phyloP scores from a whole-genome alignment of 2,797 vertebrate genomes.

The Discoglossus pictus region DNA sequence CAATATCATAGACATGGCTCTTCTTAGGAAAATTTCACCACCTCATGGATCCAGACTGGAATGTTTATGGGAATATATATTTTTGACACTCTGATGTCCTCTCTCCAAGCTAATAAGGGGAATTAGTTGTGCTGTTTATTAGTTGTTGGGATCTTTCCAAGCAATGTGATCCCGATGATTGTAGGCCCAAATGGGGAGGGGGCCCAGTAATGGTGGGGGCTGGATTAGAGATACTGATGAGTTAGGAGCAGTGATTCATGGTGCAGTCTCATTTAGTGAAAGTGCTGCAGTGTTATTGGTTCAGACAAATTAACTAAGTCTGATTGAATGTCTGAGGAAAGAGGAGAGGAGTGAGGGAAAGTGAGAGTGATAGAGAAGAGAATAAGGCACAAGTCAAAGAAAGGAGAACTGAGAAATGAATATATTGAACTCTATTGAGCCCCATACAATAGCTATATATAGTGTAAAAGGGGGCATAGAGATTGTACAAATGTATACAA shows the following conservation, averaged over 20 bases:
- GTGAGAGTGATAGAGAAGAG: not conserved
- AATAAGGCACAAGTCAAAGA: not conserved
- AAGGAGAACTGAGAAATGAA: too few species aligned
- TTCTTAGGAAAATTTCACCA: too few species aligned
- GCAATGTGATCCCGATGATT: too few species aligned
- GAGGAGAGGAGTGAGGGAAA: not conserved
- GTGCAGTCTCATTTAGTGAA: conserved; percentile 18
- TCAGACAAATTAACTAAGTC: conserved; percentile 19
- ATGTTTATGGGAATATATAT: conserved; percentile 1
- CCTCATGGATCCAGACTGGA: conserved; percentile 4
- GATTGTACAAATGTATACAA: too few species aligned
- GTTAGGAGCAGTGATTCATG: conserved; percentile 16
- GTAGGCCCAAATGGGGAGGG: not conserved
- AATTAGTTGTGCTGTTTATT: not conserved
- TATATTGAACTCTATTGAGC: too few species aligned
- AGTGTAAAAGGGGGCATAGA: too few species aligned
- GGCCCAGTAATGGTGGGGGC: not conserved
- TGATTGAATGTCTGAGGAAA: not conserved
- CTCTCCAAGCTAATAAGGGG: too few species aligned
- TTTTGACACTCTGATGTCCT: too few species aligned
- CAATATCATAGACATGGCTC: too few species aligned
- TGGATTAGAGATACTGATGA: conserved; percentile 15
- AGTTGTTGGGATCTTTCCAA: not conserved
- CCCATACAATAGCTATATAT: too few species aligned
- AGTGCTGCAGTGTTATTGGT: conserved; percentile 12